Conservation (phyloP, 2,113 vertebrate species). For the Jacana jacana region DNA sequence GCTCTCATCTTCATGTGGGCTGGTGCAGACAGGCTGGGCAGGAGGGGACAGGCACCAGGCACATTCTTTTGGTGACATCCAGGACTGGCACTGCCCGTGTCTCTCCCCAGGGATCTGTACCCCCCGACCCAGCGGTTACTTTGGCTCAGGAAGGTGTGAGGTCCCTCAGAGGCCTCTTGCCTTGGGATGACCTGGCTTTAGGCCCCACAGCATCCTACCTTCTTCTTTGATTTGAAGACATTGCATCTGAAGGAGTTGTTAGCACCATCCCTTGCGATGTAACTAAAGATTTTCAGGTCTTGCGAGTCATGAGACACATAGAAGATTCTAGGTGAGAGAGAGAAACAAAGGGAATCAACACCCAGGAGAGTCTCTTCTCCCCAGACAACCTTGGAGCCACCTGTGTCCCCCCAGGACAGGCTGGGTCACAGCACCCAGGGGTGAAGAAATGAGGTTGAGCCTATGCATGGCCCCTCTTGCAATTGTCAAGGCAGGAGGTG, state of each 20-base stretch:
- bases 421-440: not conserved
- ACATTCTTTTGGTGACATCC: accelerated
- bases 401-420: not conserved
- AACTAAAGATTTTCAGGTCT: constrained; percentile 88
- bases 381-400: not conserved
- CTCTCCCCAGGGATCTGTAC: not conserved
- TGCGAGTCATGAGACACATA: constrained; percentile 84
- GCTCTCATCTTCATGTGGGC: accelerated
- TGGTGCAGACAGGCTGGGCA: accelerated
- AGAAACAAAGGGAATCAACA: not conserved
- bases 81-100: accelerated
- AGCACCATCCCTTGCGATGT: constrained; percentile 81
- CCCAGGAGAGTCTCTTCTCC: not conserved
- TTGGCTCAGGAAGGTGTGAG: not conserved
- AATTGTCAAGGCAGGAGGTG: not conserved
- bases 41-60: not conserved
- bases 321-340: constrained; percentile 80
- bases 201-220: constrained; percentile 62
- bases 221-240: constrained; percentile 90
- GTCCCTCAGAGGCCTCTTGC: not conserved
- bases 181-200: accelerated
- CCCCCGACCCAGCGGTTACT: not conserved
- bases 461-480: not conserved
- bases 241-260: constrained; percentile 86
- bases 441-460: accelerated